These are phyloP conservation scores for Drepana arcuata DNA, from an alignment of 1,140 invertebrate species.

Conservation along the genomic window DNA sequence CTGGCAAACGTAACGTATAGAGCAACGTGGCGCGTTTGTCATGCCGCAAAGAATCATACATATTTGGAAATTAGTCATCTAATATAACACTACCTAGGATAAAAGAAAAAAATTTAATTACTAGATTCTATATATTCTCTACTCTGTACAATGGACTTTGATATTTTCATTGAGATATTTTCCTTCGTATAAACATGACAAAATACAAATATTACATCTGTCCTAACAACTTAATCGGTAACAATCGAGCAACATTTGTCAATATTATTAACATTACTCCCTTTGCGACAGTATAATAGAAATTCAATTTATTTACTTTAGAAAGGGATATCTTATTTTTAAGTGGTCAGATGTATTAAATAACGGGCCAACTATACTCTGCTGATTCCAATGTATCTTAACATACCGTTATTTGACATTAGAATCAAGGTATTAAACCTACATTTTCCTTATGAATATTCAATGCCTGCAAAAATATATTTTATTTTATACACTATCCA, in stretches of 20 bases:
- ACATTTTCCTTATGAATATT: slow-evolving; percentile 13
- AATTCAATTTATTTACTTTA: no score
- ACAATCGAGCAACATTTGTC: slow-evolving; percentile 60
- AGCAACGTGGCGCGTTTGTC: slow-evolving; percentile 35
- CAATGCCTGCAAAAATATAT: slow-evolving; percentile 38
- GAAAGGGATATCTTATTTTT: slow-evolving; percentile 29
- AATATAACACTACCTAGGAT: slow-evolving; percentile 60
- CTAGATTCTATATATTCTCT: slow-evolving; percentile 60
- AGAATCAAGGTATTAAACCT: no score
- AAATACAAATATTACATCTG: slow-evolving; percentile 66
- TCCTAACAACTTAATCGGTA: slow-evolving; percentile 62
- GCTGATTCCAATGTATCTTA: no score
- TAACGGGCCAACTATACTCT: no score
- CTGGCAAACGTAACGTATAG: slow-evolving; percentile 21
- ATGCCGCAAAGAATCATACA: slow-evolving; percentile 44
- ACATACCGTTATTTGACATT: no score
- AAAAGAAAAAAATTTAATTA: slow-evolving; percentile 48
- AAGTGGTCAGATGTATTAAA: slow-evolving; percentile 38
- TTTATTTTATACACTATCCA: slow-evolving; percentile 26
- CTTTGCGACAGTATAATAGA: slow-evolving; percentile 50
- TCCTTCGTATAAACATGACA: slow-evolving; percentile 67
- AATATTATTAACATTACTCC: slow-evolving; percentile 52
- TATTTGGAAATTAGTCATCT: slow-evolving; percentile 52
- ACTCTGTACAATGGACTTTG: slow-evolving; percentile 68
- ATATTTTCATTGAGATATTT: slow-evolving; percentile 66